Percentiles rank a stretch among this genome's conserved stretches.
phyloP scores from a whole-genome alignment of 2,888 invertebrate genomes.

The Hedychridium roseum region DNA sequence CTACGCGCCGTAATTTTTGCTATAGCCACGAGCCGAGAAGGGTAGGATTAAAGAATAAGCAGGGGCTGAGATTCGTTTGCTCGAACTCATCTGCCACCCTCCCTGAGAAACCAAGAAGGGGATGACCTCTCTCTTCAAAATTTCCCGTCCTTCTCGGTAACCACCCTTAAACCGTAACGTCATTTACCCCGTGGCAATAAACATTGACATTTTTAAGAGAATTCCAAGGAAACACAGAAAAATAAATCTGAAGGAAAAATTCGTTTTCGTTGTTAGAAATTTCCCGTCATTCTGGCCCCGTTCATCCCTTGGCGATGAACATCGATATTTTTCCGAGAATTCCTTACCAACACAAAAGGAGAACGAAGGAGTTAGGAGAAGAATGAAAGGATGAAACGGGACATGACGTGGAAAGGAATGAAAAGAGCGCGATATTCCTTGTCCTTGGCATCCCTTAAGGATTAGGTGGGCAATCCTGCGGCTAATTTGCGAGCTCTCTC shows the following conservation, averaged over 20 bases:
- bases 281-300: not conserved
- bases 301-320: too few species aligned
- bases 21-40: constrained; percentile 32
- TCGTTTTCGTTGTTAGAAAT: not conserved
- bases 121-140: constrained; percentile 1
- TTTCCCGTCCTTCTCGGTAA: constrained; percentile 5
- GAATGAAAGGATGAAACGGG: too few species aligned
- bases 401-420: too few species aligned
- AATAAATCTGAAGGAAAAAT: too few species aligned
- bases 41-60: constrained; percentile 61
- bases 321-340: too few species aligned
- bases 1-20: constrained; percentile 49
- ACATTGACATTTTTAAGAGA: too few species aligned
- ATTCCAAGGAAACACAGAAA: too few species aligned
- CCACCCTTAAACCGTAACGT: too few species aligned
- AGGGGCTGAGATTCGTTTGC: constrained; percentile 57
- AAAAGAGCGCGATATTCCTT: too few species aligned
- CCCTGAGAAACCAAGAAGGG: constrained; percentile 18
- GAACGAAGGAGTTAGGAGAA: too few species aligned
- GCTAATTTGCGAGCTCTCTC: constrained; percentile 61
- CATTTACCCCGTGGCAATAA: too few species aligned
- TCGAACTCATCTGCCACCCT: constrained; percentile 51
- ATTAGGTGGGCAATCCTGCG: constrained; percentile 60
- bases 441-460: constrained; percentile 54
- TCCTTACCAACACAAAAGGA: too few species aligned